Conservation (phyloP, 2,113 vertebrate genomes). For the Catharus fuscescens region DNA sequence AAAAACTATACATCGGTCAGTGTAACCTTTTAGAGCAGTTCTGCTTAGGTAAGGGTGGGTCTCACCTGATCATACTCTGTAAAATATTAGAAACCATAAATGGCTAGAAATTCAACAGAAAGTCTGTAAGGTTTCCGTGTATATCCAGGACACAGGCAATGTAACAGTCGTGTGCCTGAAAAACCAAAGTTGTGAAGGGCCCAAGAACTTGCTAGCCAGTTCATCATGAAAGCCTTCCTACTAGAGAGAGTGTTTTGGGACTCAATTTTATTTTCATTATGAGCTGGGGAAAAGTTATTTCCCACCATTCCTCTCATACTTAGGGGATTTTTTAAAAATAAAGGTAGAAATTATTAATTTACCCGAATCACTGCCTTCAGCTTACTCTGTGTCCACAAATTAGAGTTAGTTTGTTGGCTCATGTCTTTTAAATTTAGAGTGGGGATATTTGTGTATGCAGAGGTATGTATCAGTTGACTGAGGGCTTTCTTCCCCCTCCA, state of each 20-base stretch:
- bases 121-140: background rate
- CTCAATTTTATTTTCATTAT: background rate
- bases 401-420: background rate
- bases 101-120: background rate
- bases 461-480: background rate
- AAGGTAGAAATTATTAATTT: background rate
- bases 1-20: accelerated
- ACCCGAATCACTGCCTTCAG: background rate
- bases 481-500: accelerated
- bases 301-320: background rate
- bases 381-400: background rate
- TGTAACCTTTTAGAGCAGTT: background rate
- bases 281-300: background rate
- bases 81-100: background rate
- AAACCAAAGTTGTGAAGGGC: background rate
- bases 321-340: background rate
- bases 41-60: background rate
- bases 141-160: background rate
- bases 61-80: background rate
- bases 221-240: background rate
- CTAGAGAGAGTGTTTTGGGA: background rate
- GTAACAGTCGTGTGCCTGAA: background rate
- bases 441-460: background rate
- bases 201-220: background rate
- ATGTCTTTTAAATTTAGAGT: background rate